Conservation (phyloP, 2,888 invertebrate genomes). For the Oscheius myriophilus region DNA sequence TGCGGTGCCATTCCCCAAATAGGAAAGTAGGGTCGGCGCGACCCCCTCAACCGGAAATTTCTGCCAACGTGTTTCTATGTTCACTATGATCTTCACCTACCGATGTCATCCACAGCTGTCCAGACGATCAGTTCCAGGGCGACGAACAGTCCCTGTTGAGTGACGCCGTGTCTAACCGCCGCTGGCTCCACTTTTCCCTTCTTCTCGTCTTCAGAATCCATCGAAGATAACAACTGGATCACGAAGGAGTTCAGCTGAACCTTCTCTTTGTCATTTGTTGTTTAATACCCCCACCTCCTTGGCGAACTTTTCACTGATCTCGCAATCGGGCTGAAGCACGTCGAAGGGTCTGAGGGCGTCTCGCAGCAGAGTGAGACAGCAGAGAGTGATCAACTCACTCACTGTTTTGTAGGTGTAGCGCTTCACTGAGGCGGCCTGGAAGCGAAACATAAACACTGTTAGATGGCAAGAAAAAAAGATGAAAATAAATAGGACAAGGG, state of each 20-base stretch:
- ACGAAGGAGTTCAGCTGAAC: slow-evolving; percentile 31
- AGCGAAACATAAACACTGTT: background rate
- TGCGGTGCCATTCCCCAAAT: too few species aligned
- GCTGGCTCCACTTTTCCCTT: slow-evolving; percentile 26
- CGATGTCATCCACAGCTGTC: slow-evolving; percentile 87
- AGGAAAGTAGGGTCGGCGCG: too few species aligned
- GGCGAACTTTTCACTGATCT: slow-evolving; percentile 56
- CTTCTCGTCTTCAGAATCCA: slow-evolving; percentile 28
- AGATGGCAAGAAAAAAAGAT: background rate
- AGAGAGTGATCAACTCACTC: slow-evolving; percentile 91
- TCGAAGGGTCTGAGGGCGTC: slow-evolving; percentile 77
- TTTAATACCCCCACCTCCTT: slow-evolving; percentile 46
- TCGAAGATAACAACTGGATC: slow-evolving; percentile 6
- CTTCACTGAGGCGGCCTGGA: slow-evolving; percentile 72
- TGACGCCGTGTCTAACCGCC: slow-evolving; percentile 2
- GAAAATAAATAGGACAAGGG: background rate
- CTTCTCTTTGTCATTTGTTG: slow-evolving; percentile 1
- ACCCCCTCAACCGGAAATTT: too few species aligned
- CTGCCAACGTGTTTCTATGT: too few species aligned
- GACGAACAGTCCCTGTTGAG: slow-evolving; percentile 8
- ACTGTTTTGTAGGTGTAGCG: slow-evolving; percentile 92
- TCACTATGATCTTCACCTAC: slow-evolving; percentile 27
- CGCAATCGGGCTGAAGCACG: slow-evolving; percentile 35
- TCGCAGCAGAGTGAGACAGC: slow-evolving; percentile 88
- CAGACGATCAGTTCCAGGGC: slow-evolving; percentile 96